Evolutionary conservation across 2,113 vertebrate species (phyloP).

Genomic region (Dermatemys mawii): DNA sequence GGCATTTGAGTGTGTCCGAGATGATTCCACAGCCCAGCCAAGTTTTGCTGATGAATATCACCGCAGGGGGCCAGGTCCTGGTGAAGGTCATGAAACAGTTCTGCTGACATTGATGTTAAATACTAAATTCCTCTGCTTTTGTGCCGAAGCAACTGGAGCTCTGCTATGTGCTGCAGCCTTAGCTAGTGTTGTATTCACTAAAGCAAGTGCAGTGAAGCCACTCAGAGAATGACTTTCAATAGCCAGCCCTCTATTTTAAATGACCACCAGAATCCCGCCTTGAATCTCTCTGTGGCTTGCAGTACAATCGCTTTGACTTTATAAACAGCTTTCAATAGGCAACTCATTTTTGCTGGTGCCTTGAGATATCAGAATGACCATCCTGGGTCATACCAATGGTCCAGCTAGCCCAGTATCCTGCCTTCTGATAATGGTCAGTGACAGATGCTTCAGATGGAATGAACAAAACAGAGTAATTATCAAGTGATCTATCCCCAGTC

Average conservation of each 20-base stretch:
- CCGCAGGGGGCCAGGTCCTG: constrained; percentile 17
- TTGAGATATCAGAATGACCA: not conserved
- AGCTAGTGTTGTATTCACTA: not conserved
- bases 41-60: constrained; percentile 59
- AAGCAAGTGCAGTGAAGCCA: not conserved
- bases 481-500: not conserved
- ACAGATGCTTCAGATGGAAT: not conserved
- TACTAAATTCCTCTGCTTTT: constrained; percentile 46
- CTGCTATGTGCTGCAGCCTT: not conserved
- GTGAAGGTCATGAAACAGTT: constrained; percentile 62
- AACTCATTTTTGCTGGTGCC: not conserved
- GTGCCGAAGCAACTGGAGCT: constrained; percentile 18
- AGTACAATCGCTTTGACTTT: not conserved
- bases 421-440: not conserved
- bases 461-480: not conserved
- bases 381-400: not conserved
- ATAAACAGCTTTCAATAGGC: not conserved
- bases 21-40: constrained; percentile 51
- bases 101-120: constrained; percentile 60
- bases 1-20: constrained; percentile 28
- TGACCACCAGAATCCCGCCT: not conserved
- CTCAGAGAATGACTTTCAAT: not conserved
- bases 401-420: not conserved
- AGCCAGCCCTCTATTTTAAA: not conserved
- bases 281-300: not conserved